Evolutionary conservation across 2,888 invertebrate genomes (phyloP).

Genomic region (Acronicta psi): DNA sequence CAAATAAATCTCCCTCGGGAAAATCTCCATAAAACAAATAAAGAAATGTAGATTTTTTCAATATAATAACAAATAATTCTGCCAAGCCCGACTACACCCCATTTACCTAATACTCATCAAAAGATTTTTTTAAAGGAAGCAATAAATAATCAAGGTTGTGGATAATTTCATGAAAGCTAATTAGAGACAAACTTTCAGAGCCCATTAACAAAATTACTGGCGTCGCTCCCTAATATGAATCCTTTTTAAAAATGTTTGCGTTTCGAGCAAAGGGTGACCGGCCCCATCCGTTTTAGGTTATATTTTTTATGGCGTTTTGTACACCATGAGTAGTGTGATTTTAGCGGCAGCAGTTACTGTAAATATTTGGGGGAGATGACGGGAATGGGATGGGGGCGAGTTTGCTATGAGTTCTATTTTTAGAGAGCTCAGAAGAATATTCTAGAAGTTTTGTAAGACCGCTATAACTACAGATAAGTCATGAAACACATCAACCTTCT

Average conservation of each 20-base stretch:
- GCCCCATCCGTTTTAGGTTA: slow-evolving; percentile 34
- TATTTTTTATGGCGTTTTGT: slow-evolving; percentile 43
- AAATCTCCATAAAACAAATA: too few relatives aligned
- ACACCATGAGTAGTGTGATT: slow-evolving; percentile 23
- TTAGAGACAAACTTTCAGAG: slow-evolving; percentile 65
- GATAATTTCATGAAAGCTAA: slow-evolving; percentile 66
- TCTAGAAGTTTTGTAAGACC: not conserved
- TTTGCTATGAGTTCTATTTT: slow-evolving; percentile 14
- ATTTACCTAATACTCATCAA: slow-evolving; percentile 26
- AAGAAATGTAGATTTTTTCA: too few relatives aligned
- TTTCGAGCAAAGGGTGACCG: slow-evolving; percentile 34
- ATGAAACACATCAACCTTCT: too few relatives aligned
- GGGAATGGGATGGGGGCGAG: not conserved
- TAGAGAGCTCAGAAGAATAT: not conserved
- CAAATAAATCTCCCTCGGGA: too few relatives aligned
- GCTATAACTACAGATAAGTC: not conserved
- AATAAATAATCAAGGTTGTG: slow-evolving; percentile 50
- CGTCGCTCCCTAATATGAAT: slow-evolving; percentile 40
- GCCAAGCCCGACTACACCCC: slow-evolving; percentile 8
- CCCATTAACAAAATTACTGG: slow-evolving; percentile 72
- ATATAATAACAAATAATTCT: not conserved
- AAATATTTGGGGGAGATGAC: slow-evolving; percentile 27
- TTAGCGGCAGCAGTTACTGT: slow-evolving; percentile 10
- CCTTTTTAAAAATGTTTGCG: slow-evolving; percentile 63
- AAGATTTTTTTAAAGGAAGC: slow-evolving; percentile 48